Evolutionary conservation across 2,888 invertebrate species (phyloP).

Genomic region (Eutolmus rufibarbis): DNA sequence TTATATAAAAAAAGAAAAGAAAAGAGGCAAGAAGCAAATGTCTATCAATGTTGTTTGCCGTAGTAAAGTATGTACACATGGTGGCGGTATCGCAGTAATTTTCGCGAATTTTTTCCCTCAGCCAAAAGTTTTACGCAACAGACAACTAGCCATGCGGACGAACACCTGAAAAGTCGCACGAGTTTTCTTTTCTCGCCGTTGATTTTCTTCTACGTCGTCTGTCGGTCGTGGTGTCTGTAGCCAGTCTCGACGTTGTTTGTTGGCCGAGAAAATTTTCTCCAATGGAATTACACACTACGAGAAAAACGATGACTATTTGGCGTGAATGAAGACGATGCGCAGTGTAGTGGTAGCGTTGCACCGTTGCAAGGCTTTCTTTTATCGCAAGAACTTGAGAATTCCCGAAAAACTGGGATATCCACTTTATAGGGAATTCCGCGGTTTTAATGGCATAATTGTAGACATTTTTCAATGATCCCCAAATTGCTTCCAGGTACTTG

Average conservation of each 20-base stretch:
- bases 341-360: not conserved
- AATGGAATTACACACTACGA: not conserved
- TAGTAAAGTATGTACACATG: not conserved
- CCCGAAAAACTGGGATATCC: not conserved
- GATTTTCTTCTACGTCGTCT: not conserved
- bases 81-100: not conserved
- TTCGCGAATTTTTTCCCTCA: not conserved
- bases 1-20: not conserved
- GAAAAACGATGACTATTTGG: not conserved
- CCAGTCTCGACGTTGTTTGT: not conserved
- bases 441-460: not conserved
- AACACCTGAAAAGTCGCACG: not conserved
- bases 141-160: not conserved
- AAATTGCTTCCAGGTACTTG: slow-evolving; percentile 6
- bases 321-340: not conserved
- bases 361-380: not conserved
- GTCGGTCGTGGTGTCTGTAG: not conserved
- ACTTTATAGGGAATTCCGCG: not conserved
- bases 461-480: not conserved
- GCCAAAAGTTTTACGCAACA: not conserved
- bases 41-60: not conserved
- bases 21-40: not conserved
- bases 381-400: not conserved
- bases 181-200: not conserved
- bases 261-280: not conserved